These are phyloP conservation scores for Halcyon senegalensis DNA, from an alignment of 2,113 vertebrate species.

Conservation along the genomic window DNA sequence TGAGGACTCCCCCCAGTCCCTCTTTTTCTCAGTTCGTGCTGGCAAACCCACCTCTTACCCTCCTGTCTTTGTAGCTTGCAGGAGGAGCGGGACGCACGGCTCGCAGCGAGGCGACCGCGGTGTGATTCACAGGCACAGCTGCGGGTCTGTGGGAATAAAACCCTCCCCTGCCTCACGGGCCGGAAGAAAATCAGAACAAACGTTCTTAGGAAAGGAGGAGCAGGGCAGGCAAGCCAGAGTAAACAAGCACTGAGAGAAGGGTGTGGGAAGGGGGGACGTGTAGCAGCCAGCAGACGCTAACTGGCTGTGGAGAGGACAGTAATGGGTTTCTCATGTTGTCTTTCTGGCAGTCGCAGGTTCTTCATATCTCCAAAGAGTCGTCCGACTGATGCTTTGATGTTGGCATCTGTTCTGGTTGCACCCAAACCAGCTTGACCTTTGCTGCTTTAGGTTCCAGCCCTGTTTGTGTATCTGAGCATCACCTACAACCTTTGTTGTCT, in stretches of 20 bases:
- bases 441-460: neutral
- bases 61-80: neutral
- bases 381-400: rapidly evolving
- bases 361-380: neutral
- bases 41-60: neutral
- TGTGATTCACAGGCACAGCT: constrained; percentile 60
- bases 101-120: neutral
- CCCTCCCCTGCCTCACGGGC: constrained; percentile 45
- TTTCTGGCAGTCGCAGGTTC: neutral
- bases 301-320: neutral
- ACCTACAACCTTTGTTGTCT: neutral
- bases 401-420: neutral
- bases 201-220: constrained; percentile 53
- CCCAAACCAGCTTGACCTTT: neutral
- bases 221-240: constrained; percentile 44
- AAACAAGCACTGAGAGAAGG: constrained; percentile 44
- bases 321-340: neutral
- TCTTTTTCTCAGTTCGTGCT: neutral
- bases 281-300: neutral
- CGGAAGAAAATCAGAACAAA: constrained; percentile 62
- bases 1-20: neutral
- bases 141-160: constrained; percentile 56
- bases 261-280: constrained; percentile 9
- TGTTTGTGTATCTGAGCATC: neutral
- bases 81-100: neutral